These are phyloP conservation scores for Drosophila micromelanica DNA, from an alignment of 1,140 invertebrate genomes.

Conservation along the genomic window DNA sequence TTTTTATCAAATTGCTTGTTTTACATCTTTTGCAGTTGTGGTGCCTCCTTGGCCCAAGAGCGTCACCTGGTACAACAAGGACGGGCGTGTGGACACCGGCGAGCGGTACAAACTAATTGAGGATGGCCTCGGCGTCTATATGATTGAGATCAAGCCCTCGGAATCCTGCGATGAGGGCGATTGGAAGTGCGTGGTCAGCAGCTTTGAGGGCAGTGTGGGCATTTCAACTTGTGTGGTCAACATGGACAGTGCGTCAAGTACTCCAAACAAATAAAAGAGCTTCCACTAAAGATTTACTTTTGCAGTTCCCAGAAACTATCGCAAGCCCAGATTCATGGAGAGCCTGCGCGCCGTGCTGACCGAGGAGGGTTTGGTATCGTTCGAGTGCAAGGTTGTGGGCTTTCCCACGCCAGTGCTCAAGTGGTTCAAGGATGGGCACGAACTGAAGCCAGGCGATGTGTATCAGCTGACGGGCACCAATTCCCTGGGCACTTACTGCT, in stretches of 20 bases:
- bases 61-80: conserved; percentile 93
- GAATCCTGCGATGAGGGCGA: conserved; percentile 93
- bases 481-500: conserved; percentile 95
- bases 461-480: conserved; percentile 96
- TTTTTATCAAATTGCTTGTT: background rate
- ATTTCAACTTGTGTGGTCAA: conserved; percentile 89
- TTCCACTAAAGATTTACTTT: background rate
- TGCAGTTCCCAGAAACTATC: conserved; percentile 92
- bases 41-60: conserved; percentile 92
- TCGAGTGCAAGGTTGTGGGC: conserved; percentile 96
- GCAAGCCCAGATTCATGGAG: conserved; percentile 95
- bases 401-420: conserved; percentile 93
- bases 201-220: conserved; percentile 88
- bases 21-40: conserved; percentile 85
- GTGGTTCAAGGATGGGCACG: conserved; percentile 96
- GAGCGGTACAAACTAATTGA: conserved; percentile 89
- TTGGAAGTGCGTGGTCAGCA: conserved; percentile 94
- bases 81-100: conserved; percentile 88
- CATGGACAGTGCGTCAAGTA: conserved; percentile 86
- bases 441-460: conserved; percentile 95
- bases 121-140: conserved; percentile 92
- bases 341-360: conserved; percentile 93
- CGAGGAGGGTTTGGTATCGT: conserved; percentile 95
- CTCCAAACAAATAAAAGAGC: background rate
- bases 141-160: conserved; percentile 89